Evolutionary conservation across 2,797 vertebrate species (phyloP), one percentile per base, ranked within the genome.

Genomic region (Lophotriccus pileatus): DNA sequence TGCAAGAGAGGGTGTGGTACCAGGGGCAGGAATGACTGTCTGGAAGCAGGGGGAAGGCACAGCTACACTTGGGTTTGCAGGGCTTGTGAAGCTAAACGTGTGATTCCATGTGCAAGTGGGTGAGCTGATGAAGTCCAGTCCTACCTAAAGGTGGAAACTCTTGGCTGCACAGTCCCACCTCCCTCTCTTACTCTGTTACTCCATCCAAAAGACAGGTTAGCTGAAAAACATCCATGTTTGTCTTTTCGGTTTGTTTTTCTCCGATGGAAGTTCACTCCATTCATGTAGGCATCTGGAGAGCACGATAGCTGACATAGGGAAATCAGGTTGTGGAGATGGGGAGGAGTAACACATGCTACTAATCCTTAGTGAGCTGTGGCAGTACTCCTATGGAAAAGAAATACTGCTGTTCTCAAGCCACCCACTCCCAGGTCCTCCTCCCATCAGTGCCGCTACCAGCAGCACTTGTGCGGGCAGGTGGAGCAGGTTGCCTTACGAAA

Each of bases 391-490:
- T 63, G 46, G 32, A 56, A 52, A 56, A 44, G 3, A 70, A 69
- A 30, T 7, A 10, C 7, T 49, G 62, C 19, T 24, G 4, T 81
- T 90, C 15, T 41, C 18, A 25, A 41, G 58, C n/a, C 32, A 19
- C 46, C 30, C 17, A 1, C n/a, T 83, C 24, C 24, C 28, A 66
- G 17, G 23, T 68, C 23, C 32, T 77, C 43, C 50, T 80, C 28
- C 52, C 1, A 0, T 56, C 2, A 0, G 19, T 69, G 21, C 37
- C 0, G 0, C 69, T 41, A 1, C 44, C 56, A 34, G 55, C 68
- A 39, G 34, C 32, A 8, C 43, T 18, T 44, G 30, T 47, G 50
- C 19, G 23, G 59, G 43, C 50, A 25, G 59, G 27, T 84, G 87
- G 50, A 79, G 59, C 46, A 46, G 78, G 43, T 49, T 58, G 27